phyloP scores from a whole-genome alignment of 1,140 invertebrate species.

The Drosophila kohkoa region DNA sequence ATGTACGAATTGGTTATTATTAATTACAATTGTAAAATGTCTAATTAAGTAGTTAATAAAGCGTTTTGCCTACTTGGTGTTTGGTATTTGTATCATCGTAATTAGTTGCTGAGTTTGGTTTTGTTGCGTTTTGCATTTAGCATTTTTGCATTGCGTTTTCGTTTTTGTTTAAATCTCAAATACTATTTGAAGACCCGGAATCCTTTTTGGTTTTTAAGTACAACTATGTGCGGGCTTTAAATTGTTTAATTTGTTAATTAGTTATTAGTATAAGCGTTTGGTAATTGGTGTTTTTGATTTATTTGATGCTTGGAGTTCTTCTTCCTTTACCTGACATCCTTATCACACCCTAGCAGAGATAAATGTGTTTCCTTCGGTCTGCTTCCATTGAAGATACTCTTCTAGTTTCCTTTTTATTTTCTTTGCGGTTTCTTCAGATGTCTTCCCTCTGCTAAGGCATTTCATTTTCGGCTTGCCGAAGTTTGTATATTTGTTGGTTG shows the following conservation, averaged over 20 bases:
- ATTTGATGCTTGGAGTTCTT: constrained; percentile 10
- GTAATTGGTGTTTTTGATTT: constrained; percentile 44
- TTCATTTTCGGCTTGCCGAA: not conserved
- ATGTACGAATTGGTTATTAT: constrained; percentile 12
- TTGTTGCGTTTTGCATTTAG: constrained; percentile 24
- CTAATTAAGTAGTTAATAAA: constrained; percentile 36
- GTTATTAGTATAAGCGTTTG: constrained; percentile 35
- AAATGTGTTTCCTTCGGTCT: not conserved
- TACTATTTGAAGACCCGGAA: constrained; percentile 14
- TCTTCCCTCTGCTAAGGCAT: not conserved
- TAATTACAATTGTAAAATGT: constrained; percentile 38
- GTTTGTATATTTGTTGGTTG: constrained; percentile 1
- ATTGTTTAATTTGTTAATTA: constrained; percentile 15
- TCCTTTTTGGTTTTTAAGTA: constrained; percentile 8
- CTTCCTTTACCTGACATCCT: not conserved
- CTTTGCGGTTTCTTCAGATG: not conserved
- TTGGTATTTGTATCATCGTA: constrained; percentile 27
- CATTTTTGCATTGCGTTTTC: not conserved
- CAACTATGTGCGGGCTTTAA: constrained; percentile 9
- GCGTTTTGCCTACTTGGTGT: constrained; percentile 48
- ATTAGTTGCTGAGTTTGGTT: constrained; percentile 47
- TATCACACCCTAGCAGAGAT: not conserved
- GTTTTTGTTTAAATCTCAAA: constrained; percentile 15
- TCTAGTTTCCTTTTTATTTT: no score
- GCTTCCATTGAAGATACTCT: not conserved